A percentile compares a stretch with the other conserved stretches of the same genome.
Conservation (phyloP, 2,113 vertebrate genomes). For the Malurus alboscapulatus region DNA sequence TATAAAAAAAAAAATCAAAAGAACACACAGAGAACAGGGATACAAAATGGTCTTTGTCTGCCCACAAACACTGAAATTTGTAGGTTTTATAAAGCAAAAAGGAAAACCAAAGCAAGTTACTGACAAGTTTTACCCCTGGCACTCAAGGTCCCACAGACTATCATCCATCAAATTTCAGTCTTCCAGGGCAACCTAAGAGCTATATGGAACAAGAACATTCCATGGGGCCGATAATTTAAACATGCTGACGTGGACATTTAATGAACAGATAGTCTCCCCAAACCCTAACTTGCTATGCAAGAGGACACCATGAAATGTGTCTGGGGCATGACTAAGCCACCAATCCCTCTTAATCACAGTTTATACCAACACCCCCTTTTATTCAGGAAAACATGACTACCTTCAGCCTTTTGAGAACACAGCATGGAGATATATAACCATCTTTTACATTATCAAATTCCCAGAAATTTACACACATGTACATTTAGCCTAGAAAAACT, state of each 20-base stretch:
- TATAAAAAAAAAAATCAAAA: background rate
- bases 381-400: background rate
- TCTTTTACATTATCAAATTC: background rate
- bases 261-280: background rate
- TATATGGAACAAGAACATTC: background rate
- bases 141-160: background rate
- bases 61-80: background rate
- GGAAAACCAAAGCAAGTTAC: background rate
- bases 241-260: background rate
- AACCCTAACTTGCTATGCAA: accelerated
- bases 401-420: background rate
- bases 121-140: background rate
- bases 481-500: background rate
- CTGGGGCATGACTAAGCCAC: background rate
- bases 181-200: background rate
- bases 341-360: background rate
- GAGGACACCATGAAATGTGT: background rate
- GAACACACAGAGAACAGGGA: background rate
- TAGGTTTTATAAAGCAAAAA: background rate
- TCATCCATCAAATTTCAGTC: background rate
- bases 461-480: background rate
- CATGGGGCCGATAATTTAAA: background rate
- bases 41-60: background rate
- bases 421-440: background rate
- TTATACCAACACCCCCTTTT: background rate